Evolutionary conservation across 2,113 vertebrate genomes (phyloP).

Genomic region (Eulacestoma nigropectus): DNA sequence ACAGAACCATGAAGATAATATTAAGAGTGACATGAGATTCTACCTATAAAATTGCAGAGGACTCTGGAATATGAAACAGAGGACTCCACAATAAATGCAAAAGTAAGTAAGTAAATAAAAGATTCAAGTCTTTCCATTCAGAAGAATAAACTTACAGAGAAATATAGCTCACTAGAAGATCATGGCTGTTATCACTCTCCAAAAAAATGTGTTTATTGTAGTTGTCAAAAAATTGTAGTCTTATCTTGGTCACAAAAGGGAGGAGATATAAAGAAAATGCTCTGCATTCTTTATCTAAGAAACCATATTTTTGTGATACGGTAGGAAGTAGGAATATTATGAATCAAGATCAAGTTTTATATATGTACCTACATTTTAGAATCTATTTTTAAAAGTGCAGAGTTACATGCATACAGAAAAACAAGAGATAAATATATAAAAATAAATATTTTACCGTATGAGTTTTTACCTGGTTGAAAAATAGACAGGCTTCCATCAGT

Average conservation of each 20-base stretch:
- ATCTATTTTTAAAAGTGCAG: neutral
- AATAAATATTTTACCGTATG: neutral
- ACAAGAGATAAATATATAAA: neutral
- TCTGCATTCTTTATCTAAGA: neutral
- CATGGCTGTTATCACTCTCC: neutral
- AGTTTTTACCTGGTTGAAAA: constrained; percentile 88
- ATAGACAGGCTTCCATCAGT: constrained; percentile 92
- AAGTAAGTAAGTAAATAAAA: neutral
- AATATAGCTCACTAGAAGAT: neutral
- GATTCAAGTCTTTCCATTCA: neutral
- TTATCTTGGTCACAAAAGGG: neutral
- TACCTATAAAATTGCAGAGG: neutral
- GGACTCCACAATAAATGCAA: neutral
- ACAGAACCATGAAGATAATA: neutral
- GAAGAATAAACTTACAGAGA: neutral
- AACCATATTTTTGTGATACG: neutral
- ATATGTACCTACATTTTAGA: neutral
- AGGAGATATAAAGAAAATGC: neutral
- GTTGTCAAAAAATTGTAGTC: neutral
- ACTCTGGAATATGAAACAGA: neutral
- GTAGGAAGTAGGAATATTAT: neutral
- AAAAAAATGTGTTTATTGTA: neutral
- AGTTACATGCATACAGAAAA: neutral
- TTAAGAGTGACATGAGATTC: neutral
- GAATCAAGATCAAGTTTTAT: neutral